Conservation (phyloP, 2,888 invertebrate genomes). For the Candidula unifasciata region DNA sequence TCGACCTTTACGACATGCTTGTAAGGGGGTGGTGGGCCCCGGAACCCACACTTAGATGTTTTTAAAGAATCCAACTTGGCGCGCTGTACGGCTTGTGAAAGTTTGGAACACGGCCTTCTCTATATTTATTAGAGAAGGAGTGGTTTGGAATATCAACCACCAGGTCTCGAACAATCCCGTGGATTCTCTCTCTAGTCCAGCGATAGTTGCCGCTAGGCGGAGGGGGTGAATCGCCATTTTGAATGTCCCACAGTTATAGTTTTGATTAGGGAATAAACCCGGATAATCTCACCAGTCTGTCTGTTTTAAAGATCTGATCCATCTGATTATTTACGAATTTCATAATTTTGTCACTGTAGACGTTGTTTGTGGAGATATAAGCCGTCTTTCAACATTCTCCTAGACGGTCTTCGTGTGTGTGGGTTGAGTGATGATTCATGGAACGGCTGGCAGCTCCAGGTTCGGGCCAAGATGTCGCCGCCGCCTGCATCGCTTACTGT, state of each 20-base stretch:
- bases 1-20: no score
- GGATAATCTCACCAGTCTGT: no score
- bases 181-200: neutral
- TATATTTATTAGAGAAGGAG: no score
- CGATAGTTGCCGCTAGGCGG: conserved; percentile 26
- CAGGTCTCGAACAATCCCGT: neutral
- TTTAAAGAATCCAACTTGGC: neutral
- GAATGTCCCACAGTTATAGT: conserved; percentile 39
- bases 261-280: neutral
- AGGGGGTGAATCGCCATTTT: conserved; percentile 57
- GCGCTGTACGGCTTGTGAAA: neutral
- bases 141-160: no score
- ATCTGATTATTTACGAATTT: neutral
- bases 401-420: conserved; percentile 3
- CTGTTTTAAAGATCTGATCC: no score
- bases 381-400: neutral
- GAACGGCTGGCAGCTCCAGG: conserved; percentile 55
- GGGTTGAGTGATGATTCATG: conserved; percentile 54
- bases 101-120: neutral
- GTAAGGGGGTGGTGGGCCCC: no score
- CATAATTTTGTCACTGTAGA: neutral
- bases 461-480: conserved; percentile 44
- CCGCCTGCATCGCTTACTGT: conserved; percentile 50
- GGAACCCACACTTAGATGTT: neutral
- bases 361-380: no score